These are phyloP conservation scores for Fragum whitleyi DNA, from an alignment of 2,888 invertebrate genomes.

Conservation along the genomic window DNA sequence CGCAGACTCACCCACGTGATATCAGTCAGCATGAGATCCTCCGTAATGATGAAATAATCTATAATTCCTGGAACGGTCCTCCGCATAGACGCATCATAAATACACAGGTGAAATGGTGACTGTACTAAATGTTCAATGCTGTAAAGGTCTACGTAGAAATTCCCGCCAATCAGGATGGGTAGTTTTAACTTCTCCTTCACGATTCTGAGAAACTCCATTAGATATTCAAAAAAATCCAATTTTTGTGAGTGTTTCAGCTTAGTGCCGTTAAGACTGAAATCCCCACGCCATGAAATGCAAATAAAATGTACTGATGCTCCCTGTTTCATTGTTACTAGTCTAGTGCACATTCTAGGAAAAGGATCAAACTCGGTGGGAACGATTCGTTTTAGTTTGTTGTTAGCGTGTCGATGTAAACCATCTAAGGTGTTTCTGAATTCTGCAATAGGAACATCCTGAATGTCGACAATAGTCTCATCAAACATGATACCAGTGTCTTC, in stretches of 20 bases:
- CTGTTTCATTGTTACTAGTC: slow-evolving; percentile 22
- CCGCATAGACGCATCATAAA: slow-evolving; percentile 47
- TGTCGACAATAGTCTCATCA: slow-evolving; percentile 18
- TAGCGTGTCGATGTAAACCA: slow-evolving; percentile 39
- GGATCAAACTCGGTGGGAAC: slow-evolving; percentile 51
- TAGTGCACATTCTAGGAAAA: slow-evolving; percentile 43
- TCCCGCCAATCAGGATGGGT: slow-evolving; percentile 51
- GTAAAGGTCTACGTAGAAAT: slow-evolving; percentile 50
- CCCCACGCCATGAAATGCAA: slow-evolving; percentile 59
- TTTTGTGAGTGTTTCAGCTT: slow-evolving; percentile 27
- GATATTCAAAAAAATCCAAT: slow-evolving; percentile 43
- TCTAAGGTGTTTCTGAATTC: slow-evolving; percentile 35
- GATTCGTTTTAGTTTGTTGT: slow-evolving; percentile 30
- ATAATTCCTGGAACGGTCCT: slow-evolving; percentile 34
- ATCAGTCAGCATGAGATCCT: slow-evolving; percentile 36
- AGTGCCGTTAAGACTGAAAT: slow-evolving; percentile 14
- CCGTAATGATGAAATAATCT: slow-evolving; percentile 51
- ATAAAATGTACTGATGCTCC: slow-evolving; percentile 45
- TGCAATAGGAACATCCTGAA: slow-evolving; percentile 30
- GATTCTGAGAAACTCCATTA: slow-evolving; percentile 48
- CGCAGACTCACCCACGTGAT: slow-evolving; percentile 41
- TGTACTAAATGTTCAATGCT: slow-evolving; percentile 30
- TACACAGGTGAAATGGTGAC: slow-evolving; percentile 49
- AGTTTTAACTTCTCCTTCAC: slow-evolving; percentile 43
- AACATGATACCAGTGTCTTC: slow-evolving; percentile 47